Base-by-base conservation (phyloP, 2,888 invertebrate species). In the Leptothorax acervorum region DNA sequence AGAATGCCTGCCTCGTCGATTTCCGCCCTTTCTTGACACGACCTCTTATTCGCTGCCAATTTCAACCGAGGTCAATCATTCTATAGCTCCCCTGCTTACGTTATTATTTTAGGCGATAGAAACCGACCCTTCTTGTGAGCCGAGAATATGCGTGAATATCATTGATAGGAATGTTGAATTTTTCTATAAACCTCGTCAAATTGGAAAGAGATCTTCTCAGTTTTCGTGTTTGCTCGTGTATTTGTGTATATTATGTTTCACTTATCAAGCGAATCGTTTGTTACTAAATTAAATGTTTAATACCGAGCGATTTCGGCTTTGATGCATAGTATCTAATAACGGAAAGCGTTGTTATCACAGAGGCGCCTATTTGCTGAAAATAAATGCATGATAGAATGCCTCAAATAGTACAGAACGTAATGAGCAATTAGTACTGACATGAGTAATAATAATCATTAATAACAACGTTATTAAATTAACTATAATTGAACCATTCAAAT, bases 21-120 rank as follows among this genome's bases (percentile, higher is more conserved):
- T 78, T 55, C 55, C 55, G n/a, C 28, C n/a, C 31, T 57, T 45
- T 15, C 28, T 39, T 23, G 35, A 35, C 63, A 12, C 62, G 15
- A 63, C 15, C 51, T 23, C 8, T 45, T 70, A 23, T 68, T 51
- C 65, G 39, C 62, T 70, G 48, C 53, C 79, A 82, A 76, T 82
- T 31, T 81, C 53, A n/a, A 70, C 55, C 23, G 51, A 45, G 55
- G 63, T 83, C 83, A 42, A 83, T 83, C 79, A 70, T 83, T 8
- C 31, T 39, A 15, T 18, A 6, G 39, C 23, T 15, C 28, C 42
- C 57, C 18, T 18, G 5, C 3, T 66, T 60, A 53, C 11, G 70
- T 79, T 79, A 70, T 79, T 83, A 79, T 79, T 79, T 70, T 45
- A 45, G 31, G n/a, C 3, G 53, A 63, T 35, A 42, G 31, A 11